Evolutionary conservation across 2,797 vertebrate species (phyloP), one percentile per base, ranked within the genome.

Genomic region (Poecilia gillii): DNA sequence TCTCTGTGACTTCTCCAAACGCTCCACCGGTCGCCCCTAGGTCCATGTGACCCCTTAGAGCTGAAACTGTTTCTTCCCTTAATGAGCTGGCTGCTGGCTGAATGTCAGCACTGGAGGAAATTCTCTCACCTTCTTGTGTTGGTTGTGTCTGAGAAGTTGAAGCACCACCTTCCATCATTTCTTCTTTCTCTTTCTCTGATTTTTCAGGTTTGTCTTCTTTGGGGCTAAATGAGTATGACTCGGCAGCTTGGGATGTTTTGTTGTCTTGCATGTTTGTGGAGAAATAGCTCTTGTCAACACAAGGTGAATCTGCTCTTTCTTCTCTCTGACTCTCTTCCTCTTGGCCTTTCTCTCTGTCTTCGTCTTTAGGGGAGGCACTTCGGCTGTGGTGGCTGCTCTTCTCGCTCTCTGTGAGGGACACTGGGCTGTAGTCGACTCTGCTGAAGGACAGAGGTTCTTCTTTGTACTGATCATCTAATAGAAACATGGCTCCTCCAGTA

Each of bases 261-360:
- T 97, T 97, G 88, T 97, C 97, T 66, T 96, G 96, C 39, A 97
- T 94, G 76, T 97, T 96, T 73, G 95, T 84, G 1, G 96, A 96
- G 73, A 95, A 94, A 84, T 96, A 97, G 84, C 94, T 97, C 81
- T 96, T 97, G 80, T 96, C 96, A 0, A 95, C 94, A 73, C 95
- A 97, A 49, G 96, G 95, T 12, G 96, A 96, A 85, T 96, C 96
- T 83, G 95, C 95, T 88, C 96, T 96, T 84, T 97, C 96, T 89
- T 98, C 96, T 28, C 93, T 91, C 73, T 94, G 93, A 11, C 85
- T 82, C 81, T 96, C 95, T 12, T 95, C 93, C 80, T 96, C 95
- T 83, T 94, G 90, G 76, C 94, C 94, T 79, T 91, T 93, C 66
- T 93, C 95, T 77, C 91, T 86, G 84, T 93, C 93, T 78, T 94